Evolutionary conservation across 2,113 vertebrate genomes (phyloP), one percentile per base, ranked within the genome.

Genomic region (Globicephala melas): DNA sequence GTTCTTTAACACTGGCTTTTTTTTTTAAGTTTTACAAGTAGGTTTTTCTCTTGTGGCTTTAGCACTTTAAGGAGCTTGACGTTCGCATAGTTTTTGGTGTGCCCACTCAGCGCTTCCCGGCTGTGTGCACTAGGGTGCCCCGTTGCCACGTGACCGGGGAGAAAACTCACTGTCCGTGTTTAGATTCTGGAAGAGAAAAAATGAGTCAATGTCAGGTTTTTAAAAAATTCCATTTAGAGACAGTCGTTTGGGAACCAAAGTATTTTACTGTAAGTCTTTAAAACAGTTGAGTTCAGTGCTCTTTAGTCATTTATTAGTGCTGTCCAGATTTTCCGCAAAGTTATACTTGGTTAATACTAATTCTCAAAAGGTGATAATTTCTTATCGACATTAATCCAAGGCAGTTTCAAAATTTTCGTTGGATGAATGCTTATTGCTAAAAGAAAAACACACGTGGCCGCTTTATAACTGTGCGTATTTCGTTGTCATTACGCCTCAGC

Each of bases 401-500:
- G 79, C 96, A 96, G 82, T 89, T 96, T 98, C 95, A 97, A 86
- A 95, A 97, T 97, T 98, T 97, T 97, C 96, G 77, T 31, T 73
- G 97, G 96, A 26, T 86, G 74, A 87, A 55, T 65, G 87, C 83
- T 87, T 67, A 60, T 89, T 98, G 74, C 87, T 96, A 93, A 97
- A 85, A 50, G 73, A 92, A 97, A 58, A 97, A 63, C 83, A 93
- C 96, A 91, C 38, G 15, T 89, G 98, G 95, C 82, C 94, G 95
- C 82, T 95, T 98, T 98, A 70, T 97, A 97, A 98, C 97, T 91
- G 97, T 97, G 65, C 97, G 92, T 96, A 98, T 97, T 96, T 98
- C 98, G 97, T 82, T 94, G 86, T 95, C 94, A 70, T 33, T 28
- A 80, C 55, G 67, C 84, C 76, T 98, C 96, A 41, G 86, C 98